Conservation (phyloP, 2,888 invertebrate genomes). For the Tetrapedia diversipes region DNA sequence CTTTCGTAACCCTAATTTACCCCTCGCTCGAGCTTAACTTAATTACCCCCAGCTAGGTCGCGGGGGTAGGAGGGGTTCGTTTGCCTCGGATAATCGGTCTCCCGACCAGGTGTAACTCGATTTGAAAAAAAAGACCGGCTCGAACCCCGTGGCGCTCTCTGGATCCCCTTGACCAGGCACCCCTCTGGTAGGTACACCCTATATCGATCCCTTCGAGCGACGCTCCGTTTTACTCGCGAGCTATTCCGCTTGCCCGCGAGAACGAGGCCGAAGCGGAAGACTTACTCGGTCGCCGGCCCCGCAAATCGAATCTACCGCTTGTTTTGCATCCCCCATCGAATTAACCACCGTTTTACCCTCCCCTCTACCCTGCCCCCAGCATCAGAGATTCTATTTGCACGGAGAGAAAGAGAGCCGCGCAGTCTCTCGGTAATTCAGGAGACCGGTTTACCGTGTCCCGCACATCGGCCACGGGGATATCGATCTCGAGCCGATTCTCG, state of each 20-base stretch:
- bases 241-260: constrained; percentile 5
- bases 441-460: constrained; percentile 41
- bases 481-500: constrained; percentile 19
- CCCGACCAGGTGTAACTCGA: constrained; percentile 54
- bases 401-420: neutral
- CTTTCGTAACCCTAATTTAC: constrained; percentile 60
- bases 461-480: constrained; percentile 14
- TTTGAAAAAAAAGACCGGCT: constrained; percentile 36
- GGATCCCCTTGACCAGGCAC: constrained; percentile 20
- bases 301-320: constrained; percentile 52
- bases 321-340: constrained; percentile 52
- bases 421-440: constrained; percentile 51
- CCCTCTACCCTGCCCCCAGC: neutral
- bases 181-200: no score
- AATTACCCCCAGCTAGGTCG: constrained; percentile 44
- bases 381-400: constrained; percentile 33
- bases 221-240: no score
- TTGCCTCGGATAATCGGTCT: constrained; percentile 51
- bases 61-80: constrained; percentile 35
- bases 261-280: constrained; percentile 39
- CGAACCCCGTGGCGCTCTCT: neutral
- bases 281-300: constrained; percentile 32
- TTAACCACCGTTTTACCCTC: constrained; percentile 27
- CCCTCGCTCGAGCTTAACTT: constrained; percentile 48
- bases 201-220: constrained; percentile 29